phyloP scores from a whole-genome alignment of 2,888 invertebrate species.

The Pristionchus mayeri region DNA sequence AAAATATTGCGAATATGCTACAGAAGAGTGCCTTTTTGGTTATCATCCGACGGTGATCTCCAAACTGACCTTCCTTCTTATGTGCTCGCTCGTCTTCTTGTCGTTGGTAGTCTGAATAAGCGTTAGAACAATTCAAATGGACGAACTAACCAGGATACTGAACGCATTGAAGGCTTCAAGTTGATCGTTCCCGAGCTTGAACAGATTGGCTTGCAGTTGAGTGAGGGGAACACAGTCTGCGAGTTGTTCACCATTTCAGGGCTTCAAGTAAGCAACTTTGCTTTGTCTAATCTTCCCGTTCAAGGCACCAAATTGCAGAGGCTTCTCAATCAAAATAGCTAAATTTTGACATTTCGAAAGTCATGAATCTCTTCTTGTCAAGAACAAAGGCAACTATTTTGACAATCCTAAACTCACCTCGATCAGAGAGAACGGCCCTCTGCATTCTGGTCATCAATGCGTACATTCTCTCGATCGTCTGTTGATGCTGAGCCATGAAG shows the following conservation, averaged over 20 bases:
- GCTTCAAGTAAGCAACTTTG: too few relatives aligned
- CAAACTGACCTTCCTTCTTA: background rate
- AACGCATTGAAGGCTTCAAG: constrained; percentile 11
- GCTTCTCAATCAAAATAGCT: background rate
- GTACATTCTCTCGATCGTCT: constrained; percentile 2
- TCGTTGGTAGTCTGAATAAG: background rate
- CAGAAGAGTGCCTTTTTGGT: too few relatives aligned
- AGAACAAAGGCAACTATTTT: too few relatives aligned
- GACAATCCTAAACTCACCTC: too few relatives aligned
- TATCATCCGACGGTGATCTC: too few relatives aligned
- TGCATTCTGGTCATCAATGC: background rate
- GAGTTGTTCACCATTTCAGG: too few relatives aligned
- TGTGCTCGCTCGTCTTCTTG: background rate
- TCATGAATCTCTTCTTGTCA: too few relatives aligned
- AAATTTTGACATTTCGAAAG: too few relatives aligned
- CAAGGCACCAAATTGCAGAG: too few relatives aligned
- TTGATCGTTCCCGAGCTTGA: constrained; percentile 6
- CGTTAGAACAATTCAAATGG: background rate
- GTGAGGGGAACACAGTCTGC: background rate
- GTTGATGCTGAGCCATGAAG: background rate
- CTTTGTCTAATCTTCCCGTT: too few relatives aligned
- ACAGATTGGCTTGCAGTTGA: background rate
- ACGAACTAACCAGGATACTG: background rate
- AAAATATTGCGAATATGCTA: too few relatives aligned
- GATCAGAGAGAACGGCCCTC: background rate